phyloP scores from a whole-genome alignment of 2,888 invertebrate species.

The Campoletis raptor region DNA sequence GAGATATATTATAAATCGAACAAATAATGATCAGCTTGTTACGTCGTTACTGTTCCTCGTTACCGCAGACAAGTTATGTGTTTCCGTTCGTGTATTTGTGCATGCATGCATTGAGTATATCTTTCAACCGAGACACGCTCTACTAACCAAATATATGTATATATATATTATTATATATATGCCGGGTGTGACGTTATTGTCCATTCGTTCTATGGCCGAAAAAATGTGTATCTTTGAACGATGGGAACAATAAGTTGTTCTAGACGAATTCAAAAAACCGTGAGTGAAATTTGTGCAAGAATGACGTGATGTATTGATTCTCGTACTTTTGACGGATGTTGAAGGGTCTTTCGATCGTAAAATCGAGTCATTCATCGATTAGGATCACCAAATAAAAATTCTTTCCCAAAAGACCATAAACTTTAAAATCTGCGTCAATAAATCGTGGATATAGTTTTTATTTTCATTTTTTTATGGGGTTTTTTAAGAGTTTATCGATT shows the following conservation, averaged over 20 bases:
- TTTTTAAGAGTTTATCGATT: background rate
- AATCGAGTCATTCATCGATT: background rate
- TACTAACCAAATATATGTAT: background rate
- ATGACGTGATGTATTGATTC: background rate
- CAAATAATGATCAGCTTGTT: constrained; percentile 75
- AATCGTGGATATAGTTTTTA: background rate
- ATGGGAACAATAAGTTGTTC: background rate
- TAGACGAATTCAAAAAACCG: background rate
- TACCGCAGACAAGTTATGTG: constrained; percentile 59
- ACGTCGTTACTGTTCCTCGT: constrained; percentile 70
- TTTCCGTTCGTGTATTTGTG: constrained; percentile 29
- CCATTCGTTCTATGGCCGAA: too few relatives aligned
- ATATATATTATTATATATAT: too few relatives aligned
- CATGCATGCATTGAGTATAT: constrained; percentile 1
- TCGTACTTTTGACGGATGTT: too few relatives aligned
- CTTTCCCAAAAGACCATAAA: background rate
- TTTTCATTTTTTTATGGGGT: background rate
- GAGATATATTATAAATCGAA: constrained; percentile 74
- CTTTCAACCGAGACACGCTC: constrained; percentile 39
- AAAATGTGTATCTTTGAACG: too few relatives aligned
- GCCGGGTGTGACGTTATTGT: too few relatives aligned
- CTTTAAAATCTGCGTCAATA: background rate
- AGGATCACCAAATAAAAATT: background rate
- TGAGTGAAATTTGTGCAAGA: background rate
- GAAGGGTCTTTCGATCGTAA: too few relatives aligned